These are phyloP conservation scores for Sympetrum striolatum DNA, from an alignment of 2,888 invertebrate genomes.

Conservation along the genomic window DNA sequence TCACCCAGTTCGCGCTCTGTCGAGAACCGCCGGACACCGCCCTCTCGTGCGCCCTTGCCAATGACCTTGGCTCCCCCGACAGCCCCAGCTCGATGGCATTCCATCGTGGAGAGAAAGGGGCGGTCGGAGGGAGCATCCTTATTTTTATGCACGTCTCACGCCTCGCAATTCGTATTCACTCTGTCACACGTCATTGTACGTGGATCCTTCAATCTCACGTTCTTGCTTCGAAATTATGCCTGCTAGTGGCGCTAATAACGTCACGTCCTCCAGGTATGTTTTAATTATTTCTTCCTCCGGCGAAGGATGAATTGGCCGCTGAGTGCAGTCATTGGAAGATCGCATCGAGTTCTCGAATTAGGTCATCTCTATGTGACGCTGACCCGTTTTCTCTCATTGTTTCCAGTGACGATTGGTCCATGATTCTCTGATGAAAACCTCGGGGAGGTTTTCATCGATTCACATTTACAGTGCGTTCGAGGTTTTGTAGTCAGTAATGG, in stretches of 20 bases:
- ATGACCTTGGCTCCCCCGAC: conserved; percentile 13
- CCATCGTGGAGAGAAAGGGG: neutral
- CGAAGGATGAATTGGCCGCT: neutral
- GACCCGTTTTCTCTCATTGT: too few species aligned
- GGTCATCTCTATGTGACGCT: too few species aligned
- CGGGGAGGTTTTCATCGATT: too few species aligned
- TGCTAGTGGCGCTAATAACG: neutral
- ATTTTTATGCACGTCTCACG: conserved; percentile 25
- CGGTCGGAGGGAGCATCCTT: conserved; percentile 4
- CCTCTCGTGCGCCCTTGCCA: conserved; percentile 23
- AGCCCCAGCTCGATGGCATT: neutral
- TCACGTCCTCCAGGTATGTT: neutral
- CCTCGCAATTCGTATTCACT: neutral
- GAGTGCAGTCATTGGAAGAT: too few species aligned
- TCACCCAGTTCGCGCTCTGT: too few species aligned
- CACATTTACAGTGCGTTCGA: too few species aligned
- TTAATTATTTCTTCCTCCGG: neutral
- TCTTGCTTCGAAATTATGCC: neutral
- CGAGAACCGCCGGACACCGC: neutral
- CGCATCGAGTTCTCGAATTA: too few species aligned
- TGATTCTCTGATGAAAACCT: too few species aligned
- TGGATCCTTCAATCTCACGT: conserved; percentile 10
- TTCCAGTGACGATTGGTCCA: too few species aligned
- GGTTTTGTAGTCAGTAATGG: too few species aligned
- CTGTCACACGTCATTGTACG: neutral